Evolutionary conservation across 2,797 vertebrate species (phyloP), one percentile per base, ranked within the genome.

Genomic region (Chrysocyon brachyurus): DNA sequence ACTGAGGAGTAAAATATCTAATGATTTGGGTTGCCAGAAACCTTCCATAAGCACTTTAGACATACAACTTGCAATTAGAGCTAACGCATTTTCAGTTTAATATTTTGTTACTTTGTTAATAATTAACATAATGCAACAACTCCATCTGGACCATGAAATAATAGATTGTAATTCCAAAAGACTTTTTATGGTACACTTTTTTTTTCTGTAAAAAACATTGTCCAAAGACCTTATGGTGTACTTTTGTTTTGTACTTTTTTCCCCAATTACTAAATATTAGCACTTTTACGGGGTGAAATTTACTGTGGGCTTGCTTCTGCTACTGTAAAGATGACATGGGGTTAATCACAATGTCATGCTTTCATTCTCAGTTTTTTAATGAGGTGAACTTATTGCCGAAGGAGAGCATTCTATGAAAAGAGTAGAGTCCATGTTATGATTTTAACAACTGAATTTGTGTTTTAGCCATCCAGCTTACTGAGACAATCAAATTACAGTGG

Each of bases 91-190:
- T 97, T 87, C 56, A 75, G 28, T 83, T 94, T 87, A 91, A 92
- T 96, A 54, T 84, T 49, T 61, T 84, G 85, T 78, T 94, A 64
- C 61, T 85, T 90, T 93, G 14, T 92, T 96, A 96, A 90, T 97
- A 96, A 96, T 92, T 96, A 88, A 96, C 40, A 84, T 83, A 96
- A 90, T 90, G 46, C 79, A 97, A 8, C 36, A 86, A 85, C 12
- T 90, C 94, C 88, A 95, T 61, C 26, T 95, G 78, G 40, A 93
- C 72, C 57, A 68, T 94, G 78, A 97, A 96, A 90, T 91, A 91
- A 83, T 15, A 59, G 57, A 90, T 83, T 31, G 57, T 57, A 91
- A 94, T 90, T 94, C 61, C 90, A 87, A 84, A 96, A 40, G 24
- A 64, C 0, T 61, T 89, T 90, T 94, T 87, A 49, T 54, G 73